Percentiles rank a stretch among this genome's conserved stretches.
Evolutionary conservation across 2,888 invertebrate genomes (phyloP).

Genomic region (Caenorhabditis uteleia): DNA sequence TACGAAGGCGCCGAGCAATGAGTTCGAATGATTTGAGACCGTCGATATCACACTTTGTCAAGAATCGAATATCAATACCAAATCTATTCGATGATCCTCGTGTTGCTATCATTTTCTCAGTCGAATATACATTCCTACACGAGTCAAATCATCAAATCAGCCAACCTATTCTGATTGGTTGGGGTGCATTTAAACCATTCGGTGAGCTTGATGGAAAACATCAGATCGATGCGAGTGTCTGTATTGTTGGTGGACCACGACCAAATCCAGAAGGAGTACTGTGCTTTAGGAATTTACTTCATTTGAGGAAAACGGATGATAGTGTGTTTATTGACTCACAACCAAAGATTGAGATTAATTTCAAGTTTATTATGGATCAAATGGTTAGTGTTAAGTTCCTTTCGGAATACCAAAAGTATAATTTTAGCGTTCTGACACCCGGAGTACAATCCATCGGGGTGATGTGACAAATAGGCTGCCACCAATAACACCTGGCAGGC

Average conservation of each 20-base stretch:
- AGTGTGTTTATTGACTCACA: slow-evolving; percentile 25
- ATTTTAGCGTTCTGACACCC: no score
- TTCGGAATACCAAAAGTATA: no score
- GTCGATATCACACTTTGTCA: slow-evolving; percentile 25
- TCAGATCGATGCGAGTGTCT: slow-evolving; percentile 28
- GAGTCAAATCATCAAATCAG: slow-evolving; percentile 20
- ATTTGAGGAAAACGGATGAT: slow-evolving; percentile 24
- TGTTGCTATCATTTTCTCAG: slow-evolving; percentile 60
- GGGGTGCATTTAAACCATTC: slow-evolving; percentile 72
- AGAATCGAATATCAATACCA: slow-evolving; percentile 37
- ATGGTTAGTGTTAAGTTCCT: no score
- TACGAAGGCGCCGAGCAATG: slow-evolving; percentile 17
- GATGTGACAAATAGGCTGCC: background rate
- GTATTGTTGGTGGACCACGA: slow-evolving; percentile 70
- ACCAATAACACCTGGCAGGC: no score
- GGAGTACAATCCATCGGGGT: no score
- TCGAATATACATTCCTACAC: slow-evolving; percentile 54
- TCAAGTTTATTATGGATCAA: slow-evolving; percentile 15
- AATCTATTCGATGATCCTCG: slow-evolving; percentile 35
- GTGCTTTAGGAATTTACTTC: slow-evolving; percentile 70
- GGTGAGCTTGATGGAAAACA: slow-evolving; percentile 25
- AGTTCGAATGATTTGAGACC: slow-evolving; percentile 32
- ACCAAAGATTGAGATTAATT: slow-evolving; percentile 29
- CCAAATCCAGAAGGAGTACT: slow-evolving; percentile 71
- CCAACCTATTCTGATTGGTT: slow-evolving; percentile 66